Base-by-base conservation (phyloP, 2,888 invertebrate genomes). In the Scaptomyza flava region DNA sequence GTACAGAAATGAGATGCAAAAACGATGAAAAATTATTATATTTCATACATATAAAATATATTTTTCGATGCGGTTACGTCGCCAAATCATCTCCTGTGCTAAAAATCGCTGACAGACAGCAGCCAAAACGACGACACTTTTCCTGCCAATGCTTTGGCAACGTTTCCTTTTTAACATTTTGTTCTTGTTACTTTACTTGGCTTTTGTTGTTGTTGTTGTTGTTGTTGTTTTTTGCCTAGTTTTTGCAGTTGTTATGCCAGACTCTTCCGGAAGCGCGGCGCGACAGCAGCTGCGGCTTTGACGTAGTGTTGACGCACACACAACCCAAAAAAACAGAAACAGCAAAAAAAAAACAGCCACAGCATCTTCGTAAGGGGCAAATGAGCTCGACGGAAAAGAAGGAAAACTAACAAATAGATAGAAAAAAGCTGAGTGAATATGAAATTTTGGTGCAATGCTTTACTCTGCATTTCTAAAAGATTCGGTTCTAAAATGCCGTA, bases 201-300 rank as follows among this genome's bases (percentile, higher is more conserved):
- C 9, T 31, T 27, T 48, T 59, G n/a, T n/a, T n/a, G n/a, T n/a
- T n/a, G n/a, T 23, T 14, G 6, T 3, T 33, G 33, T 33, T 23
- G 52, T 50, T 34, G 9, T 34, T 23, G 52, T 53, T 34, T 51
- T 47, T 54, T 47, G 54, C 61, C 62, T 68, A 68, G 68, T 79
- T 81, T 79, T 76, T 69, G 68, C 57, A 68, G 67, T 80, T 79
- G 81, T 75, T 67, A 58, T 73, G 68, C 68, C 81, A 89, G 88
- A 87, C 84, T 89, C 84, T 87, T 89, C 87, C 87, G 87, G 87
- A 88, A 87, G 84, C 88, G 70, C 84, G 89, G 80, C 89, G 89
- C 88, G 87, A 83, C 89, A 81, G 68, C 79, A 82, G 82, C 81
- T 76, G 81, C 77, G 73, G 76, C 77, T 85, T 82, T 81, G 86